phyloP scores from a whole-genome alignment of 2,113 vertebrate genomes.

The Tachysurus fulvidraco region DNA sequence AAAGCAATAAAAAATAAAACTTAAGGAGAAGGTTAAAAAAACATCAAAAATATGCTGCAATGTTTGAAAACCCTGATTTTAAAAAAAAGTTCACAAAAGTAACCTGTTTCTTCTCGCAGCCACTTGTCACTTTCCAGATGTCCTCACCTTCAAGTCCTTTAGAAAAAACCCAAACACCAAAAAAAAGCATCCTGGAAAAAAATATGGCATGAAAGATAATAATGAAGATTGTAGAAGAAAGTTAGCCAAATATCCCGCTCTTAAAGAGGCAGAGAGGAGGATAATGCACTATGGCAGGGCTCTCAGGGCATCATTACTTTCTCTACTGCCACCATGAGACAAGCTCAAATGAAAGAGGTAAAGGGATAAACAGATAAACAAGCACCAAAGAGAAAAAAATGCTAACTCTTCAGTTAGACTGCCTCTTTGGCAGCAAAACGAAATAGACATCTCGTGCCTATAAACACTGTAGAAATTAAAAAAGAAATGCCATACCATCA shows the following conservation, averaged over 20 bases:
- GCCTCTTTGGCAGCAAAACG: constrained; percentile 44
- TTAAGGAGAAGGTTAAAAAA: constrained; percentile 53
- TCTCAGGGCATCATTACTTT: constrained; percentile 50
- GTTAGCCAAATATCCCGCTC: constrained; percentile 24
- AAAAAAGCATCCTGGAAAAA: constrained; percentile 24
- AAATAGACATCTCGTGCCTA: constrained; percentile 43
- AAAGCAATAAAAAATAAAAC: constrained; percentile 76
- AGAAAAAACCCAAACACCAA: constrained; percentile 31
- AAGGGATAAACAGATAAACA: not conserved
- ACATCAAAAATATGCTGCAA: constrained; percentile 78
- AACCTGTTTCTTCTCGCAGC: constrained; percentile 71
- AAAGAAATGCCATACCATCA: constrained; percentile 39
- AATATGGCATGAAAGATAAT: constrained; percentile 19
- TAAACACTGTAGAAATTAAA: constrained; percentile 36
- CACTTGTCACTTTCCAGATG: constrained; percentile 76
- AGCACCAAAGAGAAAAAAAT: not conserved
- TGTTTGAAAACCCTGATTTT: constrained; percentile 70
- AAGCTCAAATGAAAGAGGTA: not conserved
- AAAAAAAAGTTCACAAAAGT: constrained; percentile 68
- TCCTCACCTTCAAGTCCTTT: constrained; percentile 57
- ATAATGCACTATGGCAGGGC: constrained; percentile 33
- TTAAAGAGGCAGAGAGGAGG: constrained; percentile 39
- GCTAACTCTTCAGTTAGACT: constrained; percentile 40
- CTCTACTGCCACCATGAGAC: constrained; percentile 32
- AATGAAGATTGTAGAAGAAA: not conserved